Evolutionary conservation across 2,113 vertebrate species (phyloP).

Genomic region (Macheiramphus alcinus): DNA sequence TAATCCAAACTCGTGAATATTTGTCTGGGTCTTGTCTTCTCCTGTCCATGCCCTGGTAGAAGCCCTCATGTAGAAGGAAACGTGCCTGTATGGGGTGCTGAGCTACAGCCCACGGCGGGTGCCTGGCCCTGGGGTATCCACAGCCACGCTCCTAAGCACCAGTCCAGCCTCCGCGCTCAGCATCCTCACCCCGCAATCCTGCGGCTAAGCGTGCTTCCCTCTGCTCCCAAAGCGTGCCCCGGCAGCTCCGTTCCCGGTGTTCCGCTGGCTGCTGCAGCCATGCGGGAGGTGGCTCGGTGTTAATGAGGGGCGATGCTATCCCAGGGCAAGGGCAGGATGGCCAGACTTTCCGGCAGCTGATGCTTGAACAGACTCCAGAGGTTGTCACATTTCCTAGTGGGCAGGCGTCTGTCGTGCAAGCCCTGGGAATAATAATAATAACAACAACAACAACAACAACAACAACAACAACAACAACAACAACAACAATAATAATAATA

Average conservation of each 20-base stretch:
- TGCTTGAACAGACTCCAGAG: neutral
- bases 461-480: too few species aligned
- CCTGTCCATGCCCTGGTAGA: neutral
- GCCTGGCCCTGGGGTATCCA: neutral
- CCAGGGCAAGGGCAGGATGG: conserved; percentile 8
- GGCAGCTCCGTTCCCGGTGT: neutral
- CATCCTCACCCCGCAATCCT: neutral
- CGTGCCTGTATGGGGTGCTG: neutral
- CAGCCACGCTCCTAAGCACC: neutral
- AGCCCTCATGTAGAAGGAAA: neutral
- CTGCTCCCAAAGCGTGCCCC: neutral
- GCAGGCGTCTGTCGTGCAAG: neutral
- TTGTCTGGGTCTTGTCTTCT: neutral
- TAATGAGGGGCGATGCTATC: neutral
- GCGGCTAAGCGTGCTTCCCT: accelerated
- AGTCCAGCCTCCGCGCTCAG: accelerated
- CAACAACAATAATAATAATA: too few species aligned
- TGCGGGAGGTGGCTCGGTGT: neutral
- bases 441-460: neutral
- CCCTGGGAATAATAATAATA: neutral
- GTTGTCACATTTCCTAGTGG: neutral
- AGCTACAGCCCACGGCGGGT: accelerated
- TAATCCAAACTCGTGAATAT: neutral
- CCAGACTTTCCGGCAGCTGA: neutral
- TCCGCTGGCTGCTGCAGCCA: neutral